Percentiles rank a stretch among this genome's conserved stretches.
Conservation (phyloP, 2,888 invertebrate species). For the Caenorhabditis sulstoni region DNA sequence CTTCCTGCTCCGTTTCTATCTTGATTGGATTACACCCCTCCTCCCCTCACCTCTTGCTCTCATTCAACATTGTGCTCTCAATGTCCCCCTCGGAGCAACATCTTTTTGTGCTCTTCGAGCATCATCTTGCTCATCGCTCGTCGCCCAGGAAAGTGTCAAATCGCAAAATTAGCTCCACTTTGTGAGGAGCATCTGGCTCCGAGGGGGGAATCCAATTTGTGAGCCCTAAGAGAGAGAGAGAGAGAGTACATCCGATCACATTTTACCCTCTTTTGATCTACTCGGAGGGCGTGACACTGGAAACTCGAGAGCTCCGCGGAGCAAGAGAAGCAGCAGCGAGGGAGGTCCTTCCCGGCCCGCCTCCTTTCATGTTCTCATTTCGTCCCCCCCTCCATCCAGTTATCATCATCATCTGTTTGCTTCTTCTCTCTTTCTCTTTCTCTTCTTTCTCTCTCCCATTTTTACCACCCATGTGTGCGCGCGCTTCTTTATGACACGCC, state of each 20-base stretch:
- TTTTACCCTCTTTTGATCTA: too few species aligned
- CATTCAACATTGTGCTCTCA: constrained; percentile 6
- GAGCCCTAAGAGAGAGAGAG: too few species aligned
- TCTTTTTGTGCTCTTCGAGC: constrained; percentile 6
- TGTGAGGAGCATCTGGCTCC: constrained; percentile 19
- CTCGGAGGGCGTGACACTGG: too few species aligned
- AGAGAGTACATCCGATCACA: too few species aligned
- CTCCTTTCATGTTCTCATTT: too few species aligned
- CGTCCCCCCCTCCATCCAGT: constrained; percentile 5
- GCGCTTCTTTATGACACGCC: background rate
- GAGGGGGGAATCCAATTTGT: constrained; percentile 18
- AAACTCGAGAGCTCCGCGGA: too few species aligned
- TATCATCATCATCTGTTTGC: constrained; percentile 12
- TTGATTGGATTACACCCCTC: constrained; percentile 43
- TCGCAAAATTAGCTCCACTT: constrained; percentile 32
- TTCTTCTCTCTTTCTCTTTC: background rate
- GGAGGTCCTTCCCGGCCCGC: too few species aligned
- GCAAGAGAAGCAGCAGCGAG: too few species aligned
- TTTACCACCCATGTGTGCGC: constrained; percentile 22
- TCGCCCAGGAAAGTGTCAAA: too few species aligned
- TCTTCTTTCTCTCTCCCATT: background rate
- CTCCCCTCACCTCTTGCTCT: background rate
- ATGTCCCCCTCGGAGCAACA: background rate
- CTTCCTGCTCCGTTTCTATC: background rate
- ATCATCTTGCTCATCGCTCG: too few species aligned